A percentile compares a stretch with the other conserved stretches of the same genome.
Evolutionary conservation across 2,797 vertebrate genomes (phyloP).

Genomic region (Syncerus caffer): DNA sequence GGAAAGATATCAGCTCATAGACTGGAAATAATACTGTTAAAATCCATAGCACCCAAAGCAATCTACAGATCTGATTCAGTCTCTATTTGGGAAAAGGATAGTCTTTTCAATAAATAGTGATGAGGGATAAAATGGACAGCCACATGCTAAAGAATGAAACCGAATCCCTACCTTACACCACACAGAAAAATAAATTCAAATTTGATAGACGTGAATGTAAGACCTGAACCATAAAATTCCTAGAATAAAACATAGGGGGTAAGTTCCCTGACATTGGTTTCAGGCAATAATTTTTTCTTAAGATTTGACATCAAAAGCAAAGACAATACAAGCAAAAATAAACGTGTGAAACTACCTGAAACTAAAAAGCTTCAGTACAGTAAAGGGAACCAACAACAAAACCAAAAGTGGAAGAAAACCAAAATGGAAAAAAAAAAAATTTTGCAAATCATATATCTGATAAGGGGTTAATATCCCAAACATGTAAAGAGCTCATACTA

Average conservation of each 20-base stretch:
- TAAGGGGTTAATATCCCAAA: background rate
- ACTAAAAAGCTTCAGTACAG: background rate
- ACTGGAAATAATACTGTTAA: background rate
- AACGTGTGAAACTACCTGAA: background rate
- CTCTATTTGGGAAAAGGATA: background rate
- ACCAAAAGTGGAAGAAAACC: background rate
- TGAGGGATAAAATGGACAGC: background rate
- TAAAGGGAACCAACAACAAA: background rate
- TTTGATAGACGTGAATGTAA: background rate
- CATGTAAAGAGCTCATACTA: background rate
- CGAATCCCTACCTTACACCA: background rate
- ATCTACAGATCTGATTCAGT: background rate
- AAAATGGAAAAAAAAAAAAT: background rate
- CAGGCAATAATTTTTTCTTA: fast-evolving
- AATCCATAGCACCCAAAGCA: background rate
- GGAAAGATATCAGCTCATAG: background rate
- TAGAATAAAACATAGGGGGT: background rate
- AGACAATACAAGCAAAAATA: background rate
- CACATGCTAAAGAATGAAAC: background rate
- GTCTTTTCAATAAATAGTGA: background rate
- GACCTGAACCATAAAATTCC: background rate
- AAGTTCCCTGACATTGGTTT: background rate
- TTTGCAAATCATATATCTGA: background rate
- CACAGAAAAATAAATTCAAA: background rate
- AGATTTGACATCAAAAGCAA: background rate